phyloP scores from a whole-genome alignment of 2,888 invertebrate genomes.

The Athetis lepigone region DNA sequence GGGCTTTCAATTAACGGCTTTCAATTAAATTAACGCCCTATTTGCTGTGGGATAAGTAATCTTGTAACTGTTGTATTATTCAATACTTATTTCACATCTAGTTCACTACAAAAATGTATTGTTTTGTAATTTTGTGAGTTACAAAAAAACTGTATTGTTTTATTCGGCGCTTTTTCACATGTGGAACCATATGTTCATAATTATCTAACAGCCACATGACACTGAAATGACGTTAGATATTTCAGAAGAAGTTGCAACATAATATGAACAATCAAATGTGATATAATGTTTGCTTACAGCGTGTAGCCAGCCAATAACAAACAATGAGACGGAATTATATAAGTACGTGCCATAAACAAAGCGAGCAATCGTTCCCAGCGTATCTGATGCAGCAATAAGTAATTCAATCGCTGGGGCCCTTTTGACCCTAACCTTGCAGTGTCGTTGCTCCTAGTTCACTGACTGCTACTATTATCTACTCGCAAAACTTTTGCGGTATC shows the following conservation, averaged over 20 bases:
- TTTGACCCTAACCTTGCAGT: constrained; percentile 82
- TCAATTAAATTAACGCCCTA: no score
- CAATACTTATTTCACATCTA: no score
- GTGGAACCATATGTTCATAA: constrained; percentile 10
- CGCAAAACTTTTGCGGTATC: constrained; percentile 32
- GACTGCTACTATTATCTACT: constrained; percentile 40
- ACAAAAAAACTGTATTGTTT: constrained; percentile 5
- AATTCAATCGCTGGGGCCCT: constrained; percentile 73
- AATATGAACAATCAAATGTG: constrained; percentile 27
- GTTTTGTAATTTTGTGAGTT: constrained; percentile 22
- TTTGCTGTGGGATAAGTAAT: no score
- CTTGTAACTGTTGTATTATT: no score
- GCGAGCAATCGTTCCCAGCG: constrained; percentile 38
- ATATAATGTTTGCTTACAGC: constrained; percentile 28
- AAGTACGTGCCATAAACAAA: constrained; percentile 44
- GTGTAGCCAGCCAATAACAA: constrained; percentile 44
- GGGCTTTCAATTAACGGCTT: no score
- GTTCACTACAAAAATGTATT: background rate
- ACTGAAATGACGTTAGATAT: constrained; percentile 17
- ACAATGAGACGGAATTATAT: constrained; percentile 60
- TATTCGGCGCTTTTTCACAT: background rate
- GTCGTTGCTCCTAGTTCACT: constrained; percentile 74
- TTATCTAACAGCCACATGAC: background rate
- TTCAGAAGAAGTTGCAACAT: constrained; percentile 12
- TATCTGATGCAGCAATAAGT: constrained; percentile 56